Conservation (phyloP, 2,797 vertebrate genomes). For the Cygnus olor region DNA sequence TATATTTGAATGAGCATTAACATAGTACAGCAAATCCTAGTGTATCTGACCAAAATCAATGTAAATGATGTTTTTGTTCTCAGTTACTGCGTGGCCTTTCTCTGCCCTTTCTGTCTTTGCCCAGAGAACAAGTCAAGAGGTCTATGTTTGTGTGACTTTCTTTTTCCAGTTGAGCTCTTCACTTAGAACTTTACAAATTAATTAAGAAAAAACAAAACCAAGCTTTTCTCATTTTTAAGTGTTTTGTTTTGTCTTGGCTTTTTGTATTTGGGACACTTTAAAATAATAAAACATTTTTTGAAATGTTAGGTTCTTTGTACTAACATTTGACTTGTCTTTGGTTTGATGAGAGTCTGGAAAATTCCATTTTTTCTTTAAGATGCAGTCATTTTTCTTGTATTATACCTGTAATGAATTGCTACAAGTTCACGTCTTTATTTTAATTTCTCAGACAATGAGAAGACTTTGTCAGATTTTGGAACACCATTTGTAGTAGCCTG, state of each 20-base stretch:
- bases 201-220: no score
- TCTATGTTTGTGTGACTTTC: neutral
- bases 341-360: neutral
- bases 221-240: no score
- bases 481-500: constrained; percentile 87
- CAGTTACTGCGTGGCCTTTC: neutral
- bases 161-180: neutral
- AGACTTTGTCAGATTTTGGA: constrained; percentile 91
- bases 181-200: neutral
- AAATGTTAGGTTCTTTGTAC: neutral
- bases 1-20: neutral
- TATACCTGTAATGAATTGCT: neutral
- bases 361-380: neutral
- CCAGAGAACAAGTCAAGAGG: neutral
- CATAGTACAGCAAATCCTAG: neutral
- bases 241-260: neutral
- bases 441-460: constrained; percentile 87
- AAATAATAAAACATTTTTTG: neutral
- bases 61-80: neutral
- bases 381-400: neutral
- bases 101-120: neutral
- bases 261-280: neutral
- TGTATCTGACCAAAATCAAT: neutral
- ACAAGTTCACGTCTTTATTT: neutral
- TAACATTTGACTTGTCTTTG: neutral